Conservation (phyloP, 2,888 invertebrate species). For the Tortricodes alternella region DNA sequence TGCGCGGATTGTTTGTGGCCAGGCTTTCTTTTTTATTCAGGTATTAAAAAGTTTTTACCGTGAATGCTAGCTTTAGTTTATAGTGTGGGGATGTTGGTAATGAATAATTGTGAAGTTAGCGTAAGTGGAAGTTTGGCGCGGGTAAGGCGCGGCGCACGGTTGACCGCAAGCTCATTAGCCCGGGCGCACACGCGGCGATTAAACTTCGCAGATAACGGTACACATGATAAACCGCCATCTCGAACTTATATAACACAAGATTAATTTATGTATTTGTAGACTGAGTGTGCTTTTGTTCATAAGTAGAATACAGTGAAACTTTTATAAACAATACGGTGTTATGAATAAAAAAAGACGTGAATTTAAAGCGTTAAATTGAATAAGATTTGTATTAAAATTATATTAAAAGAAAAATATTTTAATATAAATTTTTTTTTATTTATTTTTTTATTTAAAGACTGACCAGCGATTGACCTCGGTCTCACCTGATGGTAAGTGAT, state of each 20-base stretch:
- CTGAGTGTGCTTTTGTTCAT: slow-evolving; percentile 1
- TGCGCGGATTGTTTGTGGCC: slow-evolving; percentile 49
- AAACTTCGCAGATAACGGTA: slow-evolving; percentile 69
- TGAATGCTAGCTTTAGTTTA: slow-evolving; percentile 16
- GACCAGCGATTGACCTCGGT: no score
- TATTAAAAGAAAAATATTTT: no score
- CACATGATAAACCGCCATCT: slow-evolving; percentile 61
- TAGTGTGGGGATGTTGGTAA: slow-evolving; percentile 37
- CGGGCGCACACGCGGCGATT: slow-evolving; percentile 72
- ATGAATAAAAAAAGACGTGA: no score
- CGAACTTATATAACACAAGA: slow-evolving; percentile 49
- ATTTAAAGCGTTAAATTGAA: no score
- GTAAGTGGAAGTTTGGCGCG: slow-evolving; percentile 55
- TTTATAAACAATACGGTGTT: no score
- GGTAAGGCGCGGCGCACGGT: slow-evolving; percentile 48
- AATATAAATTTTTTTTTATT: no score
- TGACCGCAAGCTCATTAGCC: slow-evolving; percentile 81
- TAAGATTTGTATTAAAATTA: no score
- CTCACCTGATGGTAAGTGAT: no score
- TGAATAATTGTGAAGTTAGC: slow-evolving; percentile 70
- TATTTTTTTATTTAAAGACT: no score
- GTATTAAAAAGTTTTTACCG: slow-evolving; percentile 23
- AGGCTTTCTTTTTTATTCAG: slow-evolving; percentile 36
- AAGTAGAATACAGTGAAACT: no score
- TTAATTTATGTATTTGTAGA: slow-evolving; percentile 1